Conservation (phyloP, 2,797 vertebrate species). For the Remorina albescens region DNA sequence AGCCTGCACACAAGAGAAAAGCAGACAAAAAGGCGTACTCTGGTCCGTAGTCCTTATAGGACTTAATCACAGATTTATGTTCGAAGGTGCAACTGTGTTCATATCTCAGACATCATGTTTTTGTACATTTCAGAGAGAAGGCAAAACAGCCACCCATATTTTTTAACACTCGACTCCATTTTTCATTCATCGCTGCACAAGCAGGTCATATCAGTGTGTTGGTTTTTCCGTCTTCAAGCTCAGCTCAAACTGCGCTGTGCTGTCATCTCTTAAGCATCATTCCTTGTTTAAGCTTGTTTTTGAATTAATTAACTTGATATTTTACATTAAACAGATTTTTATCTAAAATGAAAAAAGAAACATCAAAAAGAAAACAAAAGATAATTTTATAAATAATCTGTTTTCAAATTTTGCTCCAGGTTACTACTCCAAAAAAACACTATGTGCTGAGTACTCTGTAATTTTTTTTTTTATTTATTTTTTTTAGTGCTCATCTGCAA, state of each 20-base stretch:
- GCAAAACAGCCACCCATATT: conserved; percentile 11
- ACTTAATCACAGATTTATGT: conserved; percentile 18
- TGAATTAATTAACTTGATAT: conserved; percentile 39
- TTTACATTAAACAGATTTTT: conserved; percentile 19
- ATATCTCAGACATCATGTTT: too few relatives aligned
- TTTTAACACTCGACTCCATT: conserved; percentile 27
- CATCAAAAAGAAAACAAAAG: background rate
- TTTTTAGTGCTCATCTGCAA: conserved; percentile 32
- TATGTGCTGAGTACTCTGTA: conserved; percentile 6
- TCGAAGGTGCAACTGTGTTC: too few relatives aligned
- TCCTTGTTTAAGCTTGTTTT: conserved; percentile 31
- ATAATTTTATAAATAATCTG: background rate
- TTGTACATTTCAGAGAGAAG: background rate
- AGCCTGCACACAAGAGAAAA: conserved; percentile 10
- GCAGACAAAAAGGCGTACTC: conserved; percentile 4
- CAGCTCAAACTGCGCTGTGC: conserved; percentile 14
- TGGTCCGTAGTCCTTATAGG: conserved; percentile 14
- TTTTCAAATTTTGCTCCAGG: background rate
- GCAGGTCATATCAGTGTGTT: conserved; percentile 8
- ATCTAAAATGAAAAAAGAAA: conserved; percentile 1
- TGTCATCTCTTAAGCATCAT: conserved; percentile 28
- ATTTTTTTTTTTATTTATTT: background rate
- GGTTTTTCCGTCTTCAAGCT: conserved; percentile 12
- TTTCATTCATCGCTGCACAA: conserved; percentile 18
- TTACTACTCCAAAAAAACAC: background rate